Conservation (phyloP, 2,888 invertebrate species). For the Chalcis sispes region DNA sequence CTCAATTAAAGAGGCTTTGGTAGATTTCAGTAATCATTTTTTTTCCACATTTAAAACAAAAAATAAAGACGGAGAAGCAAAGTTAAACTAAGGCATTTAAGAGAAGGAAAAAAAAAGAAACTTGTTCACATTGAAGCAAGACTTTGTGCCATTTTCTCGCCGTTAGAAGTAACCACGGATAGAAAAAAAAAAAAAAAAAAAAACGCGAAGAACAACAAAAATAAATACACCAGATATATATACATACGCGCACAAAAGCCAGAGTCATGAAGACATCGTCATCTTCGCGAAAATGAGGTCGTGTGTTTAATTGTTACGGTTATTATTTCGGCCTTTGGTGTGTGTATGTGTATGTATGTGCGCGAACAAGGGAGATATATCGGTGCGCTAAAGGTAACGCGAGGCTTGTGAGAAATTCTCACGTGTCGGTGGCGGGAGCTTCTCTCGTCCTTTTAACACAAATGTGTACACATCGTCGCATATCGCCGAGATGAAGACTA, state of each 20-base stretch:
- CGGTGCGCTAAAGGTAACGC: conserved; percentile 32
- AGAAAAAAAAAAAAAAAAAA: neutral
- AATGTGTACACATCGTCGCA: neutral
- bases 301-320: conserved; percentile 47
- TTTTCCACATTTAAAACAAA: neutral
- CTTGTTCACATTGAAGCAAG: conserved; percentile 30
- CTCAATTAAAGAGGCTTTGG: too few species aligned
- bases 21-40: too few species aligned
- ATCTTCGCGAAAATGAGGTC: conserved; percentile 42
- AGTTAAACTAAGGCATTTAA: neutral
- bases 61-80: neutral
- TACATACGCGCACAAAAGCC: neutral
- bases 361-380: too few species aligned
- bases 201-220: neutral
- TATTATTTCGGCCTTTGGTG: conserved; percentile 37
- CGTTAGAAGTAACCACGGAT: neutral
- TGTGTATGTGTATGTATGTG: too few species aligned
- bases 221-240: neutral
- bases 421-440: conserved; percentile 22
- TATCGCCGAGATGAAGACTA: neutral
- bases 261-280: neutral
- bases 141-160: neutral
- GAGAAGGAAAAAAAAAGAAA: conserved; percentile 21
- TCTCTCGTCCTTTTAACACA: too few species aligned
- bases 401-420: conserved; percentile 53